These are phyloP conservation scores for Characodon lateralis DNA, from an alignment of 2,797 vertebrate genomes.

Conservation along the genomic window DNA sequence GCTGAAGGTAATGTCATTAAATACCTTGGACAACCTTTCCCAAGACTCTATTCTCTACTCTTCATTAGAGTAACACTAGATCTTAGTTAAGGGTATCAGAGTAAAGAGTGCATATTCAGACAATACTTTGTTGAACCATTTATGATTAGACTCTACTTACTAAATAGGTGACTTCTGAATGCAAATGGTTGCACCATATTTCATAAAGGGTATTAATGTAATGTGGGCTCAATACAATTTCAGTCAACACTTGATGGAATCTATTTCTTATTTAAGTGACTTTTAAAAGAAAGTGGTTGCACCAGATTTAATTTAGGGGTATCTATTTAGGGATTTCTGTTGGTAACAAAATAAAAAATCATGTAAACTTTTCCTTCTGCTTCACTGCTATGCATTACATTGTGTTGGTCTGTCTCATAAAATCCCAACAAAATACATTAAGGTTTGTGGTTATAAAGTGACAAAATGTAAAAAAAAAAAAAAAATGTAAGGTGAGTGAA, in stretches of 20 bases:
- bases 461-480: constrained; percentile 1
- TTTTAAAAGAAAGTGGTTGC: neutral
- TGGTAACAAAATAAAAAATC: neutral
- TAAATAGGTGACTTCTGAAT: neutral
- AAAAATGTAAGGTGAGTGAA: neutral
- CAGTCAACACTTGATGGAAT: neutral
- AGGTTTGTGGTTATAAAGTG: neutral
- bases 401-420: neutral
- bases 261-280: neutral
- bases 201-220: neutral
- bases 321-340: neutral
- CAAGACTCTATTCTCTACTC: neutral
- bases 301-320: neutral
- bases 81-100: too few species aligned
- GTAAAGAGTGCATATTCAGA: too few species aligned
- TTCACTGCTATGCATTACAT: neutral
- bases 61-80: too few species aligned
- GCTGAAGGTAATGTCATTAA: neutral
- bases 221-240: neutral
- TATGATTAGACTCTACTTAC: neutral
- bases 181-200: neutral
- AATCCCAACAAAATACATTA: neutral
- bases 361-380: neutral
- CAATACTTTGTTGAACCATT: too few species aligned
- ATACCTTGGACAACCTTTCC: neutral